Evolutionary conservation across 2,113 vertebrate species (phyloP).

Genomic region (Phaethornis superciliosus): DNA sequence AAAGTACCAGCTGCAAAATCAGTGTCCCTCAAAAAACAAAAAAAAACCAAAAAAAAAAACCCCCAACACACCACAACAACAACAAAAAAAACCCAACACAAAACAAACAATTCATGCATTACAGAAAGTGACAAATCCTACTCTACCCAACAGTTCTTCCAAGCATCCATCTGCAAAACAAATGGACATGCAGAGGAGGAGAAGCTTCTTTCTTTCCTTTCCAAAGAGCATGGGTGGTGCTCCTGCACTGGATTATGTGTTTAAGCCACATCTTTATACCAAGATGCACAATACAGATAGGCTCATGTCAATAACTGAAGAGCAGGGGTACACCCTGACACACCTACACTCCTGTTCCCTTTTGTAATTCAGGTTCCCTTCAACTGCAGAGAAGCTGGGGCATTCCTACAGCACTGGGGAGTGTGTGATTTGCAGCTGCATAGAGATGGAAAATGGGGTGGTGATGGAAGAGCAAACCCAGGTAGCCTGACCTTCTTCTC

Average conservation of each 20-base stretch:
- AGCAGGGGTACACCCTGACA: background rate
- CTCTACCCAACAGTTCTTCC: background rate
- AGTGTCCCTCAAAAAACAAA: background rate
- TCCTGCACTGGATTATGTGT: fast-evolving
- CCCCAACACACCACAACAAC: too few relatives aligned
- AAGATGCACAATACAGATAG: background rate
- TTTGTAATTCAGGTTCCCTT: background rate
- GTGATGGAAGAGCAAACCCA: background rate
- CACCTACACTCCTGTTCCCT: background rate
- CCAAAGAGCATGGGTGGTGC: background rate
- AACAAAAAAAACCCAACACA: background rate
- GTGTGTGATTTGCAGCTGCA: background rate
- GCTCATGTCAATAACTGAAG: background rate
- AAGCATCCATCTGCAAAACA: background rate
- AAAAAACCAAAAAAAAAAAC: background rate
- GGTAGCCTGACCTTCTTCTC: background rate
- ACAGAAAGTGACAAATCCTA: background rate
- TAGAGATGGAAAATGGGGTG: background rate
- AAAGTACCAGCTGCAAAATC: background rate
- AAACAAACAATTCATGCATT: background rate
- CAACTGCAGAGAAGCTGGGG: background rate
- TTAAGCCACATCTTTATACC: background rate
- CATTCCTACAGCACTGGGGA: fast-evolving
- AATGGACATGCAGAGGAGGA: background rate
- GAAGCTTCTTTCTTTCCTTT: background rate